These are phyloP conservation scores for Psittacula cyanocephala DNA, from an alignment of 2,113 vertebrate species.

Conservation along the genomic window DNA sequence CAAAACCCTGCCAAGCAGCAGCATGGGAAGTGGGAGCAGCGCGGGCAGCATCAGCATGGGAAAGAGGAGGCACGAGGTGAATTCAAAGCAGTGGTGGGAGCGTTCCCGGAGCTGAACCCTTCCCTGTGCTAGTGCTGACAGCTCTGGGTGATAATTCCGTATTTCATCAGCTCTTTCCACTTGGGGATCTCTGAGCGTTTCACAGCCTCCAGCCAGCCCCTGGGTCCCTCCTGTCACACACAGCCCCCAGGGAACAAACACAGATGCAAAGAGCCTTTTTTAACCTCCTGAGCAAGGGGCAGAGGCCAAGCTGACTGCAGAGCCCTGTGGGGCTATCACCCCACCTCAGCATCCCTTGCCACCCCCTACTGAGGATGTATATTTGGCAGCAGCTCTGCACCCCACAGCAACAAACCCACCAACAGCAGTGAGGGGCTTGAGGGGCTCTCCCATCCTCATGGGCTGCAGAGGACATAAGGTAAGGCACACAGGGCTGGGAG, in stretches of 20 bases:
- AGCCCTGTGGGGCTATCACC: background rate
- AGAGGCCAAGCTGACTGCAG: background rate
- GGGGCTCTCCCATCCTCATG: background rate
- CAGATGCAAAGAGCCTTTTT: background rate
- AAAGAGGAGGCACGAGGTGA: background rate
- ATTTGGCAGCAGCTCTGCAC: background rate
- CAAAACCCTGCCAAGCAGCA: background rate
- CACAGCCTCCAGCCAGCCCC: background rate
- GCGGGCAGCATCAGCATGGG: accelerated
- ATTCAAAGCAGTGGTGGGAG: background rate
- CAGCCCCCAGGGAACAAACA: background rate
- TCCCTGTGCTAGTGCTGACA: background rate
- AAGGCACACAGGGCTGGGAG: background rate
- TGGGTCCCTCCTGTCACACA: accelerated
- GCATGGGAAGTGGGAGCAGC: accelerated
- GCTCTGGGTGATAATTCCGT: background rate
- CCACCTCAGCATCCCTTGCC: background rate
- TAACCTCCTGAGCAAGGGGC: accelerated
- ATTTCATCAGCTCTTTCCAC: background rate
- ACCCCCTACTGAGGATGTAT: background rate
- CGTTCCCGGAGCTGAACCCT: background rate
- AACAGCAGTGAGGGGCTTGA: background rate
- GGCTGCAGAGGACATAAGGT: background rate
- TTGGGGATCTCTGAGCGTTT: background rate
- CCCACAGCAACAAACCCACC: background rate